These are phyloP conservation scores for Agrilus planipennis DNA, from an alignment of 1,140 invertebrate genomes.

Conservation along the genomic window DNA sequence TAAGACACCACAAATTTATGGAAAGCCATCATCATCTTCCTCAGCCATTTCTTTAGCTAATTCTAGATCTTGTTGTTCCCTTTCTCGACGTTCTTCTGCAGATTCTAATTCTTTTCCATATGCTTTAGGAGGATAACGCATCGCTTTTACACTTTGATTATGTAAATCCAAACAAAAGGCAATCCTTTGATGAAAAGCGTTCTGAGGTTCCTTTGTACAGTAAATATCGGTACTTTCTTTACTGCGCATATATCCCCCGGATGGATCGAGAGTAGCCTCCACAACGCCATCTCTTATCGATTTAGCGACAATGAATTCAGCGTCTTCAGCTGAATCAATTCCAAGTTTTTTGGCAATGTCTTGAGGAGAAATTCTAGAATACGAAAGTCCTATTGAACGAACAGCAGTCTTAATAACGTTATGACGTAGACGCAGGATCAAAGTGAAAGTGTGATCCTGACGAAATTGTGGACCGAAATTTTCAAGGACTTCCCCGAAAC, in stretches of 20 bases:
- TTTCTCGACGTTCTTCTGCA: constrained; percentile 88
- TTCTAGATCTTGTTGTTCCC: constrained; percentile 96
- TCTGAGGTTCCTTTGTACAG: constrained; percentile 89
- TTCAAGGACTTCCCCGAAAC: constrained; percentile 89
- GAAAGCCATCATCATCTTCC: constrained; percentile 91
- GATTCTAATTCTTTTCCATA: constrained; percentile 98
- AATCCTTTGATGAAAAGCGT: constrained; percentile 96
- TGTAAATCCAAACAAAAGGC: constrained; percentile 96
- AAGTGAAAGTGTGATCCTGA: constrained; percentile 84
- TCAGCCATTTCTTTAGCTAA: constrained; percentile 98
- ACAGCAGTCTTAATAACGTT: constrained; percentile 99
- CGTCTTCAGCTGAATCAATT: constrained; percentile 91
- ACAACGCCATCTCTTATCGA: constrained; percentile 99
- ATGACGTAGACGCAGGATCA: constrained; percentile 88
- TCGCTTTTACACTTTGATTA: constrained; percentile 96
- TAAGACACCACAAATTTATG: constrained; percentile 33
- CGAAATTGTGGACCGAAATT: constrained; percentile 80
- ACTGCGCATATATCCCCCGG: constrained; percentile 92
- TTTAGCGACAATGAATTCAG: constrained; percentile 98
- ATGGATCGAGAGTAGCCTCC: constrained; percentile 91
- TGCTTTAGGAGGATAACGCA: constrained; percentile 97
- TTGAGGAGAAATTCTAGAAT: constrained; percentile 88
- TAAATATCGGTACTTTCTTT: constrained; percentile 97
- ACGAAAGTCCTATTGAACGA: constrained; percentile 90
- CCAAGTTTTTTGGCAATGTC: constrained; percentile 92